A percentile compares a stretch with the other conserved stretches of the same genome.
phyloP scores from a whole-genome alignment of 2,888 invertebrate species.

The Hololepta plana region DNA sequence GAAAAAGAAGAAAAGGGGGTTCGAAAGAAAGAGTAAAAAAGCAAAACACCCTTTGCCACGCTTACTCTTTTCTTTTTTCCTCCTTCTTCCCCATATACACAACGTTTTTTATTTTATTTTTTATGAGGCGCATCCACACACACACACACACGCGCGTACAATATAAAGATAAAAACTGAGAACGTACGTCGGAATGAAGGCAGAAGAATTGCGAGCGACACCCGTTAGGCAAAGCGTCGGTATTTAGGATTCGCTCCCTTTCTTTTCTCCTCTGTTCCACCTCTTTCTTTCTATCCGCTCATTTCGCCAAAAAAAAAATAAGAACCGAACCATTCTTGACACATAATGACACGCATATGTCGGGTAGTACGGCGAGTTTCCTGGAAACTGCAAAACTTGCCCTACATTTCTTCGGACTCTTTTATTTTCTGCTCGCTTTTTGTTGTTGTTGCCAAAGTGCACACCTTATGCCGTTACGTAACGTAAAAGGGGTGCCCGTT shows the following conservation, averaged over 20 bases:
- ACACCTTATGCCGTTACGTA: too few species aligned
- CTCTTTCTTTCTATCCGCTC: constrained; percentile 4
- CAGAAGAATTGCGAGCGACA: constrained; percentile 11
- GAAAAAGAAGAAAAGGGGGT: constrained; percentile 5
- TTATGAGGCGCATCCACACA: constrained; percentile 1
- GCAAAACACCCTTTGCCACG: constrained; percentile 6
- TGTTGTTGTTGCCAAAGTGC: too few species aligned
- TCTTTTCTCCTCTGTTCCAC: constrained; percentile 4
- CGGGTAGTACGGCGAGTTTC: too few species aligned
- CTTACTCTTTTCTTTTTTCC: too few species aligned
- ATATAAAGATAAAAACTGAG: constrained; percentile 5
- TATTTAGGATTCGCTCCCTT: constrained; percentile 5
- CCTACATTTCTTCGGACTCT: constrained; percentile 9
- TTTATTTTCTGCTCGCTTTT: too few species aligned
- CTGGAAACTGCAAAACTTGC: constrained; percentile 8
- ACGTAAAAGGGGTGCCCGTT: too few species aligned
- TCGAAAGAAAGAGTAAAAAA: constrained; percentile 4
- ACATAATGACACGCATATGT: constrained; percentile 13
- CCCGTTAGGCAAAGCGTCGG: constrained; percentile 10
- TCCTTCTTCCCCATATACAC: too few species aligned
- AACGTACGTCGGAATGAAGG: constrained; percentile 1
- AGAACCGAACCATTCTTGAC: too few species aligned
- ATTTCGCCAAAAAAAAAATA: too few species aligned
- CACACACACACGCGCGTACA: constrained; percentile 2
- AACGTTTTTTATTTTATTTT: too few species aligned